phyloP scores from a whole-genome alignment of 2,113 vertebrate species.

The Taxidea taxus region DNA sequence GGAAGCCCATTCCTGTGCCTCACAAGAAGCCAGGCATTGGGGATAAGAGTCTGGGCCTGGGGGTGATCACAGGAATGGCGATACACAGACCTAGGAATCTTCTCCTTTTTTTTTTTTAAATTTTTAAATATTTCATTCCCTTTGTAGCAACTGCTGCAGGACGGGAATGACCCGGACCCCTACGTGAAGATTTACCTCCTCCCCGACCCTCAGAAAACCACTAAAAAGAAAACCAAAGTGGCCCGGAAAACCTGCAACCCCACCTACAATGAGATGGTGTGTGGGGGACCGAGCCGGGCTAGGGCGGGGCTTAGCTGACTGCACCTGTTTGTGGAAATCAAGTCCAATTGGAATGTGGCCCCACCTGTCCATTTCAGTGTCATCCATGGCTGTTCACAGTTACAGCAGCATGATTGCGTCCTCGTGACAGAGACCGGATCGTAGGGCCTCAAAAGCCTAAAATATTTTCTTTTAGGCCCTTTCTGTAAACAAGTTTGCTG shows the following conservation, averaged over 20 bases:
- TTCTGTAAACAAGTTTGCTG: not conserved
- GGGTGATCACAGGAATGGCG: not conserved
- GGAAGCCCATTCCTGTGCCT: not conserved
- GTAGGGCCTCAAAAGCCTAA: not conserved
- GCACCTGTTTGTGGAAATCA: not conserved
- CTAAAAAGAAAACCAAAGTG: slow-evolving; percentile 98
- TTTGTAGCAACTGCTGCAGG: slow-evolving; percentile 90
- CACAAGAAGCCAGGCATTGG: not conserved
- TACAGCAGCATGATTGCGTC: not conserved
- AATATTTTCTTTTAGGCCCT: not conserved
- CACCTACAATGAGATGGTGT: slow-evolving; percentile 98
- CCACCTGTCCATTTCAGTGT: not conserved
- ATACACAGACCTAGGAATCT: not conserved
- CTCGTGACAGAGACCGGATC: not conserved
- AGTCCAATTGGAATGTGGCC: not conserved
- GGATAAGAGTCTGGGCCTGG: not conserved
- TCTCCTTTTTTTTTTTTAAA: not conserved
- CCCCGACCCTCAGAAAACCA: slow-evolving; percentile 96
- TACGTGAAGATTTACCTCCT: slow-evolving; percentile 98
- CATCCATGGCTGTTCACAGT: not conserved
- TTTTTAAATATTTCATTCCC: not conserved
- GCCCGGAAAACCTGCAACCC: slow-evolving; percentile 97
- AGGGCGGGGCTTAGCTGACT: not conserved
- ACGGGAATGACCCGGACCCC: slow-evolving; percentile 95
- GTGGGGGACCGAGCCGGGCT: not conserved